A percentile compares a stretch with the other conserved stretches of the same genome.
These are phyloP conservation scores for Coenobita brevimanus DNA, from an alignment of 1,140 invertebrate genomes.

Conservation along the genomic window DNA sequence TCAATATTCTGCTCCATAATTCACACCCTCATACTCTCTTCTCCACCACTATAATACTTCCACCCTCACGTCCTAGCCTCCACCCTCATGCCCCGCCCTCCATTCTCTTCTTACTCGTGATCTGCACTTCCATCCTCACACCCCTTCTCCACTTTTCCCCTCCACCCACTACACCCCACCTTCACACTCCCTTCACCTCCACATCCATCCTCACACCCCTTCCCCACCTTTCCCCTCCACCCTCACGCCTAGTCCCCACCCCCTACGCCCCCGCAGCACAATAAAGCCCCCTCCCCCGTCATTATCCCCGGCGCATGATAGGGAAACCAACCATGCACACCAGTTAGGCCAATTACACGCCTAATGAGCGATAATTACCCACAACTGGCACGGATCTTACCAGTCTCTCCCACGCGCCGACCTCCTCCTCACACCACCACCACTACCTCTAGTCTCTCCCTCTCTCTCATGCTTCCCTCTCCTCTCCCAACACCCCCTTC, in stretches of 20 bases:
- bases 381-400: neutral
- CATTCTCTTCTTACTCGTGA: too few species aligned
- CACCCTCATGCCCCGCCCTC: too few species aligned
- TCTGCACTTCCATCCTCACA: too few species aligned
- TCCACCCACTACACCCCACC: neutral
- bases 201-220: neutral
- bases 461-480: too few species aligned
- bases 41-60: too few species aligned
- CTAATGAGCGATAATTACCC: constrained; percentile 47
- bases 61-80: too few species aligned
- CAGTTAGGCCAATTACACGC: constrained; percentile 52
- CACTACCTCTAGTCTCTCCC: neutral
- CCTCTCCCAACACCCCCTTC: too few species aligned
- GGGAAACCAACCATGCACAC: constrained; percentile 29
- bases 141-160: too few species aligned
- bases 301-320: neutral
- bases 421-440: neutral
- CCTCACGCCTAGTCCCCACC: neutral
- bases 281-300: neutral
- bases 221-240: too few species aligned
- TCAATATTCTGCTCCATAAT: too few species aligned
- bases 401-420: neutral
- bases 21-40: too few species aligned
- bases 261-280: neutral
- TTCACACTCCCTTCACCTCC: neutral